Evolutionary conservation across 92 coral and sea anemone genomes (phyloP).

Genomic region (Bergia sp.): DNA sequence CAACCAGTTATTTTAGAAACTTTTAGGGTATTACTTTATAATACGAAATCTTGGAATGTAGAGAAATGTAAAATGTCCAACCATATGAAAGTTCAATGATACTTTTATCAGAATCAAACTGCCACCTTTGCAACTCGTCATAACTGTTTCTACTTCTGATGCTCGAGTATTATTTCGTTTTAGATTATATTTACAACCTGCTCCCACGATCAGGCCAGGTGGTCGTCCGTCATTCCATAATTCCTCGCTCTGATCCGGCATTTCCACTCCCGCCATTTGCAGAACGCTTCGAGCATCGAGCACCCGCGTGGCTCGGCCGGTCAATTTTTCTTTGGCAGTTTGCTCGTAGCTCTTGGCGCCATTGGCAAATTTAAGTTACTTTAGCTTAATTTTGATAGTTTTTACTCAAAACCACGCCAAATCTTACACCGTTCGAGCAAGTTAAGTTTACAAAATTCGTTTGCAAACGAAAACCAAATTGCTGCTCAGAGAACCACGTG

Average conservation of each 20-base stretch:
- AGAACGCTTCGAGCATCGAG: slow-evolving; percentile 15
- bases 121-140: not conserved
- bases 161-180: slow-evolving; percentile 27
- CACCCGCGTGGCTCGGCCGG: slow-evolving; percentile 33
- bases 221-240: slow-evolving; percentile 34
- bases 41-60: too few relatives aligned
- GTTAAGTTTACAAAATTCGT: slow-evolving; percentile 1
- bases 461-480: slow-evolving; percentile 28
- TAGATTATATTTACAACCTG: slow-evolving; percentile 47
- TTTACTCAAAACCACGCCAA: slow-evolving; percentile 7
- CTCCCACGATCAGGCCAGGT: slow-evolving; percentile 47
- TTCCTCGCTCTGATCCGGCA: slow-evolving; percentile 39
- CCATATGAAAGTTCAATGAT: too few relatives aligned
- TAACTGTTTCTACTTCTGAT: slow-evolving; percentile 19
- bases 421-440: slow-evolving; percentile 18
- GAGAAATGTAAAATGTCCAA: too few relatives aligned
- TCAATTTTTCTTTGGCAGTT: slow-evolving; percentile 40
- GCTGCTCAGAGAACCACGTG: slow-evolving; percentile 34
- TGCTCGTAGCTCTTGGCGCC: slow-evolving; percentile 36
- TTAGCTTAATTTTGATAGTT: not conserved
- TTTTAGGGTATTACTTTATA: not conserved
- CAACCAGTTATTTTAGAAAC: too few relatives aligned
- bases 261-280: slow-evolving; percentile 29
- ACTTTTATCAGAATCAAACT: not conserved
- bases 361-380: slow-evolving; percentile 17